Evolutionary conservation across 2,113 vertebrate genomes (phyloP).

Genomic region (Brachypodius melanocephalos): DNA sequence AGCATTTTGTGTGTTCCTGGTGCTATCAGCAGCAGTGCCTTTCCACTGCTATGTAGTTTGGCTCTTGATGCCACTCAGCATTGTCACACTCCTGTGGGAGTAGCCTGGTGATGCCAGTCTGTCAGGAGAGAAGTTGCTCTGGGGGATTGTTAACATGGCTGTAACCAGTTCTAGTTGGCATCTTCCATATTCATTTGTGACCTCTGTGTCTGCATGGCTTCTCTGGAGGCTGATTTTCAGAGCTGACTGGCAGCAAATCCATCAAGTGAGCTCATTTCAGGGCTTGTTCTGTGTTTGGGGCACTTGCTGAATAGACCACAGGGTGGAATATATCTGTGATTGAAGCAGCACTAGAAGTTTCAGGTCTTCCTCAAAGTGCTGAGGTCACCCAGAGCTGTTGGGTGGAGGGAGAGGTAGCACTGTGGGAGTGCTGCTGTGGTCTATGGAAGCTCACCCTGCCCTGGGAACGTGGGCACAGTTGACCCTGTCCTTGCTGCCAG

Average conservation of each 20-base stretch:
- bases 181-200: not conserved
- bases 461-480: fast-evolving
- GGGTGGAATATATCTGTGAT: not conserved
- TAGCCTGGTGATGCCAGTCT: not conserved
- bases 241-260: not conserved
- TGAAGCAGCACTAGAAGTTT: not conserved
- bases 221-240: not conserved
- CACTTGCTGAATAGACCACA: fast-evolving
- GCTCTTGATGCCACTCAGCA: fast-evolving
- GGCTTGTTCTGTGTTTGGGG: not conserved
- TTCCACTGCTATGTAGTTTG: not conserved
- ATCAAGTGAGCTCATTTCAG: not conserved
- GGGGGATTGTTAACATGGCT: not conserved
- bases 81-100: not conserved
- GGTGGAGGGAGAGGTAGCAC: not conserved
- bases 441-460: not conserved
- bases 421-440: not conserved
- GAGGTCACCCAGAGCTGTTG: not conserved
- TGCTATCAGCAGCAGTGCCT: not conserved
- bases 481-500: not conserved
- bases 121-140: not conserved
- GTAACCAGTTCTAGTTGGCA: not conserved
- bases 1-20: fast-evolving
- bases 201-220: not conserved
- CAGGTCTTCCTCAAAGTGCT: not conserved